Conservation (phyloP, 2,888 invertebrate species). For the Plagodis pulveraria region DNA sequence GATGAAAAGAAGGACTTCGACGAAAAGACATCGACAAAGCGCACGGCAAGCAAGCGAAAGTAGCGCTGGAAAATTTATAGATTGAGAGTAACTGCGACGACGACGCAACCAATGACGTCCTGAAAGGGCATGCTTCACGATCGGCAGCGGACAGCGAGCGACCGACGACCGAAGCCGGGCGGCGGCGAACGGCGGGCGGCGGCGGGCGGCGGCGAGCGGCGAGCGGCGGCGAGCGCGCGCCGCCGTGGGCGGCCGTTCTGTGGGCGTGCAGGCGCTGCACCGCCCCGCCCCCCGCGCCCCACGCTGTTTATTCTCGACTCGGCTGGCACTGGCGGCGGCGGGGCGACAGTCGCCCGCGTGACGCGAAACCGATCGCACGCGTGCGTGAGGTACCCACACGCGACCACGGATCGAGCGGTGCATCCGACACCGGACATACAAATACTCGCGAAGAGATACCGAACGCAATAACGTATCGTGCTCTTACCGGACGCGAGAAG, state of each 20-base stretch:
- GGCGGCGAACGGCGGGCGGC: slow-evolving; percentile 43
- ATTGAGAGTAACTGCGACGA: slow-evolving; percentile 28
- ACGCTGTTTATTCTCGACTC: slow-evolving; percentile 80
- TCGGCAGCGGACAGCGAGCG: slow-evolving; percentile 30
- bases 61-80: slow-evolving; percentile 30
- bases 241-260: slow-evolving; percentile 71
- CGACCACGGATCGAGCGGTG: slow-evolving; percentile 71
- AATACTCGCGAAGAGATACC: slow-evolving; percentile 52
- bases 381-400: slow-evolving; percentile 65
- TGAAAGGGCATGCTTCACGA: slow-evolving; percentile 39
- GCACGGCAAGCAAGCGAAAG: slow-evolving; percentile 26
- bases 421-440: slow-evolving; percentile 73
- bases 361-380: slow-evolving; percentile 74
- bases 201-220: slow-evolving; percentile 32
- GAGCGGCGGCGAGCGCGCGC: slow-evolving; percentile 47
- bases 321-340: slow-evolving; percentile 54
- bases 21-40: slow-evolving; percentile 11
- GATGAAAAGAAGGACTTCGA: background rate
- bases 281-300: slow-evolving; percentile 69
- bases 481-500: slow-evolving; percentile 50
- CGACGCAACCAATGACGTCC: slow-evolving; percentile 42
- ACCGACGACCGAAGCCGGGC: slow-evolving; percentile 39
- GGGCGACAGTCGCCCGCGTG: slow-evolving; percentile 79
- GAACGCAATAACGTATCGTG: slow-evolving; percentile 39
- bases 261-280: slow-evolving; percentile 80